Base-by-base conservation (phyloP, 2,797 vertebrate genomes). In the Chloroceryle amazona region DNA sequence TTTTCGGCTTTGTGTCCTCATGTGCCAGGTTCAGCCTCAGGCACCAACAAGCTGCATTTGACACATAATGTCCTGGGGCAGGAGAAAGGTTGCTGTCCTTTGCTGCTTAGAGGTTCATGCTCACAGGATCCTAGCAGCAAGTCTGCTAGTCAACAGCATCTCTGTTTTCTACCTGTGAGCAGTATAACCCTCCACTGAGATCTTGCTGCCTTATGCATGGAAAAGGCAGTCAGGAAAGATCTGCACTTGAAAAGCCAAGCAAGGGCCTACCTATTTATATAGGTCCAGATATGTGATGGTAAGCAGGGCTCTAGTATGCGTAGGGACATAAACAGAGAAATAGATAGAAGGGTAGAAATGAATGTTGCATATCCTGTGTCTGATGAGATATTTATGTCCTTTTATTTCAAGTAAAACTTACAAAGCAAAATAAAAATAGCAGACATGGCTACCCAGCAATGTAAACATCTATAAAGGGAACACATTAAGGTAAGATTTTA, bases 31-130 rank as follows among this genome's bases (percentile, higher is more conserved):
- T 37, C 1, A 3, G 9, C 23, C 37, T 20, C 54, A 41, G 22
- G 46, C 33, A 46, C 19, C 3, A 2, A 28, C 13, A 57, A 52
- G 15, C 10, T 39, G 37, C 3, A 2, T 68, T 63, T 37, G 46
- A 22, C 44, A 29, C 4, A 19, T 1, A n/a, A 44, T 1, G 0
- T 58, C 26, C 31, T 31, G 31, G 11, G 71, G 18, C 26, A n/a
- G 42, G 35, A 82, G 51, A 28, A 61, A 52, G 13, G 15, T 37
- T 71, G 37, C 15, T 3, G 1, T n/a, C 8, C 11, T 51, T 65
- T 41, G 39, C 52, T 67, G 54, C 58, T 41, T 20, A 21, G 42
- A 22, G 55, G 10, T 58, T 35, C 21, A 5, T 0, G 1, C 54
- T 72, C 1, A 2, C 23, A 54, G 75, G 12, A 66, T 33, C n/a